Percentiles rank a stretch among this genome's conserved stretches.
These are phyloP conservation scores for Lissonota sp. DNA, from an alignment of 2,888 invertebrate genomes.

Conservation along the genomic window DNA sequence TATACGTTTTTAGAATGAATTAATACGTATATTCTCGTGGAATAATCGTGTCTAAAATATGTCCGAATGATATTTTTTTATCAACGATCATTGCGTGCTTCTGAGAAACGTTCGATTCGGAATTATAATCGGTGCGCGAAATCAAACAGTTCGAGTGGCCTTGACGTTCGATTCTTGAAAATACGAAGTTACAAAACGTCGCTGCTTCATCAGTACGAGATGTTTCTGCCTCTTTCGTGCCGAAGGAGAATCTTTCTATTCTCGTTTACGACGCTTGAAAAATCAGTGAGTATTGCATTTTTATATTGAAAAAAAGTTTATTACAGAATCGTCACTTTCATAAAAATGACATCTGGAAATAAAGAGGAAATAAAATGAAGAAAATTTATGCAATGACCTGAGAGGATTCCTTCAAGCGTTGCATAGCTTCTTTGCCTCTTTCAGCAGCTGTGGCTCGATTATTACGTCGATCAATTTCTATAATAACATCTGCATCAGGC, in stretches of 20 bases:
- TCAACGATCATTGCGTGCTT: conserved; percentile 31
- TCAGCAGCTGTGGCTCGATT: conserved; percentile 79
- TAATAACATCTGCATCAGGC: conserved; percentile 79
- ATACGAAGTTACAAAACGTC: conserved; percentile 40
- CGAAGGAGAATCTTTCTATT: conserved; percentile 45
- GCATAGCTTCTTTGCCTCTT: conserved; percentile 82
- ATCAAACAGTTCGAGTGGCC: background rate
- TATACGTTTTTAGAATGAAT: conserved; percentile 72
- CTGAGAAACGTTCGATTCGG: background rate
- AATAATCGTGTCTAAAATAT: conserved; percentile 64
- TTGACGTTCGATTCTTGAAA: conserved; percentile 8
- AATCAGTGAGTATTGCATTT: conserved; percentile 40
- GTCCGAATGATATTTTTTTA: conserved; percentile 17
- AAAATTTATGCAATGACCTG: conserved; percentile 74
- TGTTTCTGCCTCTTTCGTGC: conserved; percentile 59
- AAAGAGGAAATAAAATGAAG: background rate
- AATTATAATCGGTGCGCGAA: conserved; percentile 2
- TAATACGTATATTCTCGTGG: conserved; percentile 64
- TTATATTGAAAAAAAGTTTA: background rate
- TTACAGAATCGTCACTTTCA: background rate
- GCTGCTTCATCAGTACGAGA: conserved; percentile 51
- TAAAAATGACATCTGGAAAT: too few species aligned
- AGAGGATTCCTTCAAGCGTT: conserved; percentile 75
- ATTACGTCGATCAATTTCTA: conserved; percentile 71
- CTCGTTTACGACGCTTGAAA: conserved; percentile 42